Percentiles rank a stretch among this genome's conserved stretches.
These are phyloP conservation scores for Rhopilema esculentum DNA, from an alignment of 30 jellyfish, hydroid and myxozoan species.

Conservation along the genomic window DNA sequence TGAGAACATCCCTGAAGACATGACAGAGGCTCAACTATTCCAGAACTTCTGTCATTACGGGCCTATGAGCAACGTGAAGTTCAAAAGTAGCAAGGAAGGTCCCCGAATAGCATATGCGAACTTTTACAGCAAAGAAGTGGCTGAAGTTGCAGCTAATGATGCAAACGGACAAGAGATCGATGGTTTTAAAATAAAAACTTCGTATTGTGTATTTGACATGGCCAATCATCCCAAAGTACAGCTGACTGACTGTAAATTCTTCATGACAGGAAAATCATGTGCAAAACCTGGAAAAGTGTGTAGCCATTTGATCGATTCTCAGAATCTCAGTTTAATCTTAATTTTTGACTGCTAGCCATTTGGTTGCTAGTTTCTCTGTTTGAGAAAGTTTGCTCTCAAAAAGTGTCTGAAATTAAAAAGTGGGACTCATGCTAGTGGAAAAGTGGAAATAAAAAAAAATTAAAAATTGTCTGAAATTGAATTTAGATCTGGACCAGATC, in stretches of 20 bases:
- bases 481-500: too few species aligned
- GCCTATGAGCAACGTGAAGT: constrained; percentile 40
- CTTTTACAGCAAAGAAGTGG: constrained; percentile 65
- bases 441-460: too few species aligned
- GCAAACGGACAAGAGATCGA: constrained; percentile 28
- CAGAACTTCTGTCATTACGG: constrained; percentile 55
- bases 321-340: too few species aligned
- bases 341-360: too few species aligned
- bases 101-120: constrained; percentile 54
- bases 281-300: too few species aligned
- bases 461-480: too few species aligned
- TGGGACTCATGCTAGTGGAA: too few species aligned
- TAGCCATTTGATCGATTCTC: too few species aligned
- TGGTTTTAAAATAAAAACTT: constrained; percentile 8
- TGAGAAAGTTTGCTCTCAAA: too few species aligned
- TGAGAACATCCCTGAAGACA: constrained; percentile 58
- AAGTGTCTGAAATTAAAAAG: too few species aligned
- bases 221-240: background rate
- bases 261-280: constrained; percentile 23
- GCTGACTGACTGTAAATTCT: constrained; percentile 56
- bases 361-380: too few species aligned
- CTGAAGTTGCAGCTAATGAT: constrained; percentile 75
- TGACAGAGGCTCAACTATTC: constrained; percentile 35
- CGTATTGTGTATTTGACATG: background rate
- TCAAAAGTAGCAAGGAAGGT: constrained; percentile 29